Evolutionary conservation across 2,888 invertebrate species (phyloP), one percentile per base, ranked within the genome.

Genomic region (Cacoxenus indagator): DNA sequence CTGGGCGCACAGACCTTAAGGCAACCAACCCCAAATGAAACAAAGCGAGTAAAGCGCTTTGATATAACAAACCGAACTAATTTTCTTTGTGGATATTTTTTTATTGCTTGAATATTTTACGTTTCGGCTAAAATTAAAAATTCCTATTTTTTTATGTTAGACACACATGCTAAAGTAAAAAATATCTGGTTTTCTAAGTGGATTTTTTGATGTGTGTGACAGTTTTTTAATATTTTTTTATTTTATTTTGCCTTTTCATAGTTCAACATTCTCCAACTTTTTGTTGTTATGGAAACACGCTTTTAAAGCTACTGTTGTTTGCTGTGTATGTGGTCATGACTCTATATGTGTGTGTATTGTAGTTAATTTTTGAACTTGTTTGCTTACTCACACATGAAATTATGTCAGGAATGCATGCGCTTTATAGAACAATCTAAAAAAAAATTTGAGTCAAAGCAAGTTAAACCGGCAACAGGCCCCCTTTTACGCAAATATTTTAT

Each of bases 311-410:
- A n/a, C n/a, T n/a, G n/a, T n/a, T n/a, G n/a, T n/a, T n/a, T n/a
- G n/a, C n/a, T n/a, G n/a, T n/a, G n/a, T n/a, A n/a, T n/a, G n/a
- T n/a, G n/a, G n/a, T n/a, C n/a, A n/a, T n/a, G n/a, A n/a, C n/a
- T n/a, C n/a, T n/a, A n/a, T n/a, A n/a, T n/a, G n/a, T n/a, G n/a
- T n/a, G n/a, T n/a, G n/a, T n/a, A n/a, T n/a, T n/a, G n/a, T n/a
- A 82, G 82, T 81, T 81, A 82, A 83, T 81, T 77, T 81, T 74
- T 67, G 76, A 81, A 81, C 83, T 78, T 74, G 81, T 82, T 83
- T 78, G 81, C 82, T 81, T 83, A 82, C 75, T 84, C 84, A 82
- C 78, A 77, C 72, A 73, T 74, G 65, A 74, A 84, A 82, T 80
- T 84, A 84, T 82, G 82, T 75, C 77, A 84, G 83, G 82, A 82